phyloP scores from a whole-genome alignment of 2,888 invertebrate species.

The Acrocyrtus sp. region DNA sequence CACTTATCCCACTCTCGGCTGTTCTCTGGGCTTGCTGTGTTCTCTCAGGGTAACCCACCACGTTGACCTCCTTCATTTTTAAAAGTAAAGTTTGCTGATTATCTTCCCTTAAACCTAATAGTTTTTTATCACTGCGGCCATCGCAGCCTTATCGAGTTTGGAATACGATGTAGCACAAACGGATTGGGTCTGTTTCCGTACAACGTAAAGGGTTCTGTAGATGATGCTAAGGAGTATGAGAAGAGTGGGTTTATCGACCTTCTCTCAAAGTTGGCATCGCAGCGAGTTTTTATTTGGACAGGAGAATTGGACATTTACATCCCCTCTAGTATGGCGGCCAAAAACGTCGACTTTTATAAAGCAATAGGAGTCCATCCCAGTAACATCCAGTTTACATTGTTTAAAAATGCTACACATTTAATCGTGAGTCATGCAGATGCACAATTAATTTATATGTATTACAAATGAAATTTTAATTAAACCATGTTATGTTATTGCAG shows the following conservation, averaged over 20 bases:
- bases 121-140: constrained; percentile 61
- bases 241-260: constrained; percentile 52
- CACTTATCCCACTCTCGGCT: constrained; percentile 55
- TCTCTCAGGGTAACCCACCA: constrained; percentile 53
- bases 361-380: constrained; percentile 30
- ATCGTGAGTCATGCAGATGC: too few species aligned
- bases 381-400: constrained; percentile 38
- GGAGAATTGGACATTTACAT: constrained; percentile 55
- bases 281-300: constrained; percentile 58
- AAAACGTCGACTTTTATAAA: constrained; percentile 56
- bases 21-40: constrained; percentile 55
- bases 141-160: constrained; percentile 53
- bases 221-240: constrained; percentile 51
- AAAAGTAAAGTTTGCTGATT: too few species aligned
- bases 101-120: not conserved
- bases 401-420: constrained; percentile 48
- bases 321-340: constrained; percentile 52
- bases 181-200: constrained; percentile 55
- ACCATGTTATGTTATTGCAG: constrained; percentile 2
- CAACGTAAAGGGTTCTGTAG: constrained; percentile 34
- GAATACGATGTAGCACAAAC: constrained; percentile 52
- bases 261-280: constrained; percentile 35
- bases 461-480: not conserved
- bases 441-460: not conserved
- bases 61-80: constrained; percentile 1